These are phyloP conservation scores for Drosophila percnosoma DNA, from an alignment of 2,888 invertebrate species.

Conservation along the genomic window DNA sequence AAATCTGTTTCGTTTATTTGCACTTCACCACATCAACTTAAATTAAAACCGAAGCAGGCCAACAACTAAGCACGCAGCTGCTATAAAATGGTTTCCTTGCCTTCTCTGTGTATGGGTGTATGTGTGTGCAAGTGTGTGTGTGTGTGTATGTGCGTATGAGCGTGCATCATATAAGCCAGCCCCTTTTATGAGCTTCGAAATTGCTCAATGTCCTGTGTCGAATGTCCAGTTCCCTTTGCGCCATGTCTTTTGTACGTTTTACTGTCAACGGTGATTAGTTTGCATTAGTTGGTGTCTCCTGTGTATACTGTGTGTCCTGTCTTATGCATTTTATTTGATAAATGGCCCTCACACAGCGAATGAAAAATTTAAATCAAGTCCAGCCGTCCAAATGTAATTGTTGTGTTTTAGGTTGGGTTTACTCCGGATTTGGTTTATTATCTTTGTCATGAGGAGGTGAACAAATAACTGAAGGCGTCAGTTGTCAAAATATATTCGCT, in stretches of 20 bases:
- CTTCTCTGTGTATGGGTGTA: not conserved
- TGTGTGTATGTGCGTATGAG: slow-evolving; percentile 1
- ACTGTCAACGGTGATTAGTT: slow-evolving; percentile 75
- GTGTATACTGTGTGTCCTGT: slow-evolving; percentile 2
- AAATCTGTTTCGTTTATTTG: slow-evolving; percentile 75
- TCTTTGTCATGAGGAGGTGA: not conserved
- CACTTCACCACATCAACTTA: slow-evolving; percentile 72
- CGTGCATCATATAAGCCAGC: slow-evolving; percentile 21
- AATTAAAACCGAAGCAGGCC: slow-evolving; percentile 61
- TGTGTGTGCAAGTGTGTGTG: not conserved
- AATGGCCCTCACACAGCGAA: slow-evolving; percentile 25
- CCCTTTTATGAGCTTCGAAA: slow-evolving; percentile 52
- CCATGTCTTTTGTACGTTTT: slow-evolving; percentile 48
- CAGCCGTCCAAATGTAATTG: slow-evolving; percentile 47
- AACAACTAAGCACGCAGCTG: slow-evolving; percentile 53
- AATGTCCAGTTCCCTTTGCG: slow-evolving; percentile 47
- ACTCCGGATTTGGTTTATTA: slow-evolving; percentile 21
- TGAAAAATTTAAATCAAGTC: slow-evolving; percentile 65
- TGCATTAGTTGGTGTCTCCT: slow-evolving; percentile 57
- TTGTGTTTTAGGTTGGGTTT: slow-evolving; percentile 45
- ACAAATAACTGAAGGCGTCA: not conserved
- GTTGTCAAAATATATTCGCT: not conserved
- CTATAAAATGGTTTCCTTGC: slow-evolving; percentile 52
- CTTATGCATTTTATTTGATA: slow-evolving; percentile 39
- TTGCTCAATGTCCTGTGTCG: slow-evolving; percentile 32